Evolutionary conservation across 2,113 vertebrate genomes (phyloP), one percentile per base, ranked within the genome.

Genomic region (Mugil cephalus): DNA sequence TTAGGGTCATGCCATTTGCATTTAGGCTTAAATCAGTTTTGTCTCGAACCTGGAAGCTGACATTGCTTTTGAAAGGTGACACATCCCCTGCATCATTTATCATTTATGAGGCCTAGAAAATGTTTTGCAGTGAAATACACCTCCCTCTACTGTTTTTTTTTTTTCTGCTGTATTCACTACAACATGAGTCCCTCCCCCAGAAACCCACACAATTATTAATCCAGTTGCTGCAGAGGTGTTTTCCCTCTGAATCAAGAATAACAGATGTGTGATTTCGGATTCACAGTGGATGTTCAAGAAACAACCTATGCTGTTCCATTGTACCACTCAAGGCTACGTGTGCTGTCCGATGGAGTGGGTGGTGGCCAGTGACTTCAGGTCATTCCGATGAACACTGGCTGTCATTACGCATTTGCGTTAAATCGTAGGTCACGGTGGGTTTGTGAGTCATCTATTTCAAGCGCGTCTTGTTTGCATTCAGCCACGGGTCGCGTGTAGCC

Each of bases 381-480:
- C 58, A 79, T 85, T 56, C 59, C 73, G 42, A 56, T 10, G 59
- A 54, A 65, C 78, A 52, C 60, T 82, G 56, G 59, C 79, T 85
- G 83, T 88, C 79, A 47, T 79, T 75, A 63, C 64, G 30, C 40
- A 70, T 88, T 86, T 87, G 62, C 70, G 72, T 83, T 60, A 85
- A 68, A 58, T 63, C 18, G 46, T n/a, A 50, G 85, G 77, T 80
- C 74, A 69, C 38, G 46, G 35, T 24, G 47, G 63, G 66, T 80
- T 69, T 40, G 17, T 52, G 45, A 69, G 53, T 17, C 63, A 59
- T 58, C 59, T 63, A 18, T 83, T 62, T 65, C 12, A 38, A 39
- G 17, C 14, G 10, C 17, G 36, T 10, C 63, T 52, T 63, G 15
- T 68, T 40, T 76, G 45, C 14, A 8, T 66, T 51, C 8, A 11